These are phyloP conservation scores for Lycophotia porphyrea DNA, from an alignment of 2,888 invertebrate species.

Conservation along the genomic window DNA sequence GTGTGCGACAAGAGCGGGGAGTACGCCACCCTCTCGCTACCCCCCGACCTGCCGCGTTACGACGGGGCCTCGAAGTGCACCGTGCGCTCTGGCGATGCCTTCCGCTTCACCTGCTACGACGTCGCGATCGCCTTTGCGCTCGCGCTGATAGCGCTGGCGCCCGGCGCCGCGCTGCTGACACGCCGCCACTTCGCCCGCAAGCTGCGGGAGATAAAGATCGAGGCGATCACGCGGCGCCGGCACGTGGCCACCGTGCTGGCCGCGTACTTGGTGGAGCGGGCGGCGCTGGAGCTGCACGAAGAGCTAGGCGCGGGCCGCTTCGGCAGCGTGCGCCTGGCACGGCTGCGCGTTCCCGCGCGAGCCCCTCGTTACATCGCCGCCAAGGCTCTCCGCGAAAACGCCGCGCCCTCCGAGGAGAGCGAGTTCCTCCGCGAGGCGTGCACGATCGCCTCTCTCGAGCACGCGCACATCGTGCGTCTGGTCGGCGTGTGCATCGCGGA, in stretches of 20 bases:
- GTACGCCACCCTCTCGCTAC: slow-evolving; percentile 10
- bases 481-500: slow-evolving; percentile 94
- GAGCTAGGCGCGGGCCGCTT: slow-evolving; percentile 79
- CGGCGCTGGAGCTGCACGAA: slow-evolving; percentile 69
- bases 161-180: slow-evolving; percentile 53
- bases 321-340: slow-evolving; percentile 77
- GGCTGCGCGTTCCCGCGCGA: slow-evolving; percentile 70
- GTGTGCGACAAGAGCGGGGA: slow-evolving; percentile 13
- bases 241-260: slow-evolving; percentile 64
- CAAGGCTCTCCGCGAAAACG: slow-evolving; percentile 94
- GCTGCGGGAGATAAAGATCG: slow-evolving; percentile 51
- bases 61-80: slow-evolving; percentile 59
- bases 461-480: slow-evolving; percentile 95
- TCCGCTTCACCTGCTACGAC: slow-evolving; percentile 92
- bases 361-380: slow-evolving; percentile 93
- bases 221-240: slow-evolving; percentile 69
- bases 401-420: slow-evolving; percentile 94
- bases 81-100: slow-evolving; percentile 71
- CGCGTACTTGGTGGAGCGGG: slow-evolving; percentile 68
- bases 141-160: slow-evolving; percentile 84
- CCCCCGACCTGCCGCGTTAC: slow-evolving; percentile 28
- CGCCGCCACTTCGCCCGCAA: slow-evolving; percentile 61
- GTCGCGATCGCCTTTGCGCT: slow-evolving; percentile 53
- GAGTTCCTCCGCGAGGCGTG: slow-evolving; percentile 94
- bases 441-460: slow-evolving; percentile 96